Evolutionary conservation across 2,113 vertebrate genomes (phyloP).

Genomic region (Platichthys stellatus): DNA sequence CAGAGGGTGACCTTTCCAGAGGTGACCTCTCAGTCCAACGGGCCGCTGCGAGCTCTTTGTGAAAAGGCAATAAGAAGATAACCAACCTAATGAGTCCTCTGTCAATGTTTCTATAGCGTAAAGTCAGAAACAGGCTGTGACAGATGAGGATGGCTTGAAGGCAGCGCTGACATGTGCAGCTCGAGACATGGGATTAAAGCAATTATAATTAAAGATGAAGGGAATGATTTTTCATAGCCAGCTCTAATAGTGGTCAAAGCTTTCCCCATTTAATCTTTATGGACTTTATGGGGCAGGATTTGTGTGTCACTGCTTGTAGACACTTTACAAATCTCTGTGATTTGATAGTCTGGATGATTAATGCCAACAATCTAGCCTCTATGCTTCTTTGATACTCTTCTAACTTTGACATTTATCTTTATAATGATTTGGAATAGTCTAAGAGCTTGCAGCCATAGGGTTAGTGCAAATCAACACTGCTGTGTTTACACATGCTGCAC

Average conservation of each 20-base stretch:
- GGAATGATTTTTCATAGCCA: slow-evolving; percentile 5
- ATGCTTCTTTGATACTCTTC: neutral
- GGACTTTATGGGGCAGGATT: slow-evolving; percentile 1
- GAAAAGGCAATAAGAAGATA: slow-evolving; percentile 13
- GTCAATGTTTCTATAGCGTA: slow-evolving; percentile 32
- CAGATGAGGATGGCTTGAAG: slow-evolving; percentile 23
- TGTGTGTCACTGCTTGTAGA: neutral
- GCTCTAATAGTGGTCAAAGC: slow-evolving; percentile 6
- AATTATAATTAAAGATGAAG: slow-evolving; percentile 40
- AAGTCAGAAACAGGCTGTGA: slow-evolving; percentile 6
- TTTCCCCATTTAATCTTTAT: slow-evolving; percentile 14
- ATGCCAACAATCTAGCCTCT: neutral
- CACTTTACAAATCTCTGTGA: neutral
- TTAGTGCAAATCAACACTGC: no score
- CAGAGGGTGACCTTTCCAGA: slow-evolving; percentile 36
- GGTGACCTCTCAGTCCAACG: slow-evolving; percentile 27
- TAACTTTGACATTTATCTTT: neutral
- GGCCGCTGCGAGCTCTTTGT: neutral
- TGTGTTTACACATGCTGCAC: no score
- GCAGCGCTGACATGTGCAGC: neutral
- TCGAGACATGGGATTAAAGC: slow-evolving; percentile 33
- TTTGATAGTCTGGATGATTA: slow-evolving; percentile 1
- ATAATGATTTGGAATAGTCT: neutral
- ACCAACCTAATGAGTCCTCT: slow-evolving; percentile 32
- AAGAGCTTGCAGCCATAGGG: neutral